Evolutionary conservation across 2,113 vertebrate genomes (phyloP).

Genomic region (Dromas ardeola): DNA sequence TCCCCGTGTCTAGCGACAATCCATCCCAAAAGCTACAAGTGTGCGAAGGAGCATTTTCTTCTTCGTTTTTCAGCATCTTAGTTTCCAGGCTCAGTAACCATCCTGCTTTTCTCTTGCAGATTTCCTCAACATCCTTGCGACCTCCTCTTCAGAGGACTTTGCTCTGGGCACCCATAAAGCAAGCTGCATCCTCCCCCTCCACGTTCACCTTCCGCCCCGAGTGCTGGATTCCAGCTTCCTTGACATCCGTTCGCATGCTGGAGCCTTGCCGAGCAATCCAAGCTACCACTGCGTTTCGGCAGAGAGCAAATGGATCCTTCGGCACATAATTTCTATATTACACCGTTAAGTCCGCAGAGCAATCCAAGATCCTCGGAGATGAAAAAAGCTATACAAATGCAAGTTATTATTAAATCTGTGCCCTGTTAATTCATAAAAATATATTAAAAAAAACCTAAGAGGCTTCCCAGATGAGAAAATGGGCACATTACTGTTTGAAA

Average conservation of each 20-base stretch:
- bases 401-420: conserved; percentile 57
- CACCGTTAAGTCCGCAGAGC: not conserved
- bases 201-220: not conserved
- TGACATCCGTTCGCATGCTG: accelerated
- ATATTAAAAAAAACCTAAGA: conserved; percentile 31
- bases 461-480: conserved; percentile 54
- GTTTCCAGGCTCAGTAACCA: not conserved
- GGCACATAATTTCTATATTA: not conserved
- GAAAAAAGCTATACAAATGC: not conserved
- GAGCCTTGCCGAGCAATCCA: not conserved
- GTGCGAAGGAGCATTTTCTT: not conserved
- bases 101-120: not conserved
- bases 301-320: not conserved
- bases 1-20: accelerated
- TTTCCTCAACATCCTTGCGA: not conserved
- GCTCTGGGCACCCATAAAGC: not conserved
- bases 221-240: not conserved
- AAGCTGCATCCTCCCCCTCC: not conserved
- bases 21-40: not conserved
- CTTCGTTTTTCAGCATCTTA: not conserved
- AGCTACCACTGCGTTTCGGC: not conserved
- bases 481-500: conserved; percentile 58
- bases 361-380: not conserved
- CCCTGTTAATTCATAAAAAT: conserved; percentile 65
- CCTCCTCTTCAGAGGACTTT: not conserved